Evolutionary conservation across 2,113 vertebrate genomes (phyloP).

Genomic region (Oreocharis arfaki): DNA sequence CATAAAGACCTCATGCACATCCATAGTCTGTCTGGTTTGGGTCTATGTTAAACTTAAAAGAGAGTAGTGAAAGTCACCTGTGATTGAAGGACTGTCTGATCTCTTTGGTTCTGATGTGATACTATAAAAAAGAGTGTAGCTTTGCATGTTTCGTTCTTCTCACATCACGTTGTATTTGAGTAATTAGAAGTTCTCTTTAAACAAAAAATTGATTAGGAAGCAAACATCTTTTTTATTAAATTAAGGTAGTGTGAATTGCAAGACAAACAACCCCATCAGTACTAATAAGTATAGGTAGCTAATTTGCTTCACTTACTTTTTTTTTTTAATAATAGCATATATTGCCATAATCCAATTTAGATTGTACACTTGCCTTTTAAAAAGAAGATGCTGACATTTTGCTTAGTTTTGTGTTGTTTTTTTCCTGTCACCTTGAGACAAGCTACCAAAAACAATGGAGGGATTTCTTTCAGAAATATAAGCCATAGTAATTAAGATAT

Average conservation of each 20-base stretch:
- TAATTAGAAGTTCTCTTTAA: not conserved
- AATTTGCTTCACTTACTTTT: not conserved
- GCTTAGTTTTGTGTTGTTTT: not conserved
- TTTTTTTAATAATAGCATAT: not conserved
- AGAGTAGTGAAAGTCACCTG: not conserved
- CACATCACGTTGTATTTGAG: not conserved
- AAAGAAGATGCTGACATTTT: not conserved
- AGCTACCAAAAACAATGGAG: not conserved
- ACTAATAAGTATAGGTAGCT: not conserved
- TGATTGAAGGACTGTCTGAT: not conserved
- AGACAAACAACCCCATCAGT: not conserved
- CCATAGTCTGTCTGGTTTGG: not conserved
- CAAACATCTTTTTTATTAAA: not conserved
- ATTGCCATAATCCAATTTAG: not conserved
- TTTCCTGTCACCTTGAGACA: not conserved
- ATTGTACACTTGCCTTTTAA: not conserved
- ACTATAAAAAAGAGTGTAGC: rapidly evolving
- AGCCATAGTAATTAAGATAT: not conserved
- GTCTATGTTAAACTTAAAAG: not conserved
- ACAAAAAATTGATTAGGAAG: not conserved
- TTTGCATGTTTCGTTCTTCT: not conserved
- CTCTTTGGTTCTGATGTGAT: not conserved
- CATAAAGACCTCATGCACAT: not conserved
- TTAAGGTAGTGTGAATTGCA: not conserved
- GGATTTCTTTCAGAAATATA: not conserved